phyloP scores from a whole-genome alignment of 2,888 invertebrate genomes.

The Megamerina dolium region DNA sequence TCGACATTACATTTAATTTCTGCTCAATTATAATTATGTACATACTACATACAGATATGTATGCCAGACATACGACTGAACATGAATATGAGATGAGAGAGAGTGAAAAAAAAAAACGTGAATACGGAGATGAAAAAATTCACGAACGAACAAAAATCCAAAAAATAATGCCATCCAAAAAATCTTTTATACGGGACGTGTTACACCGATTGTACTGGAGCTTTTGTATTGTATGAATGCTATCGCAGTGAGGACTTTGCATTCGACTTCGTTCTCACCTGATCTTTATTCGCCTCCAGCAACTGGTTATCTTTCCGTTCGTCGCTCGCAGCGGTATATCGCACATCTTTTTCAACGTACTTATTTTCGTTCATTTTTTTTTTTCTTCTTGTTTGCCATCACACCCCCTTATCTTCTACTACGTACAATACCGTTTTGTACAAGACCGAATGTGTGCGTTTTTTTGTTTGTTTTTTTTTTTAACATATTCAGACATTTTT shows the following conservation, averaged over 20 bases:
- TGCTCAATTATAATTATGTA: conserved; percentile 15
- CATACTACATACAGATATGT: too few relatives aligned
- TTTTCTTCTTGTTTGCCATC: conserved; percentile 1
- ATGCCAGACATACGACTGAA: conserved; percentile 8
- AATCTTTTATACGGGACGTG: conserved; percentile 13
- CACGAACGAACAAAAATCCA: neutral
- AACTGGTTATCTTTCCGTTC: neutral
- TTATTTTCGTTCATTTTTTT: neutral
- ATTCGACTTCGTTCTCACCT: too few relatives aligned
- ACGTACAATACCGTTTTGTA: neutral
- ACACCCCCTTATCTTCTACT: neutral
- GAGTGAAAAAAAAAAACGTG: neutral
- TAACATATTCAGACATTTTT: conserved; percentile 33
- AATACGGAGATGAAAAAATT: neutral
- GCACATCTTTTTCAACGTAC: neutral
- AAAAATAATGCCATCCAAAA: conserved; percentile 12
- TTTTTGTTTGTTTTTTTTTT: conserved; percentile 23
- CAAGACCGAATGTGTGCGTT: too few relatives aligned
- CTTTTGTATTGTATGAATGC: too few relatives aligned
- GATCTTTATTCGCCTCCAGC: too few relatives aligned
- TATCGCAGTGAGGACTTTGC: too few relatives aligned
- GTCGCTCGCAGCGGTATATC: neutral
- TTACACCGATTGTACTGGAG: too few relatives aligned
- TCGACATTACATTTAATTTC: too few relatives aligned
- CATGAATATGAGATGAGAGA: too few relatives aligned